Base-by-base conservation (phyloP, 2,113 vertebrate genomes). In the Falcunculus frontatus region DNA sequence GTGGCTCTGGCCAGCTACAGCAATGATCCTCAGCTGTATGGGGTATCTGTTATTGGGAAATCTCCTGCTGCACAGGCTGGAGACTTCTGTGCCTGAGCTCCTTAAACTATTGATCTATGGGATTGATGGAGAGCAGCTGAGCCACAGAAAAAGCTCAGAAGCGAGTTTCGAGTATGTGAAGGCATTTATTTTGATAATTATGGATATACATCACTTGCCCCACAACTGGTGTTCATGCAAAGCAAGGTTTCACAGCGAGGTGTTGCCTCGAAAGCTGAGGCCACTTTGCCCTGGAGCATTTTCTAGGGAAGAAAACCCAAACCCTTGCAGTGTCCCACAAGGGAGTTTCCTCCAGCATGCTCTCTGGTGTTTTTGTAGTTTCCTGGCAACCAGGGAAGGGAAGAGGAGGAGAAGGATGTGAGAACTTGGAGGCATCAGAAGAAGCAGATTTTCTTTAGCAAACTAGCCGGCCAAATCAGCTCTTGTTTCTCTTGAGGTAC, bases 341-440 rank as follows among this genome's bases (percentile, higher is more conserved):
- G n/a, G 32, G 81, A 20, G 16, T 73, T 96, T 68, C 79, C 63
- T 87, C 55, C 59, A 82, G 33, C 15, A 16, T 3, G 3, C 22
- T 68, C 50, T 81, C 68, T 2, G 2, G 26, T 86, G 13, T 91
- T 91, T 93, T 41, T 39, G 69, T 78, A 91, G 96, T 97, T 97
- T 89, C 95, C 50, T 93, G 89, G 95, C 80, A 97, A 97, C 96
- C 18, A 79, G 47, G 13, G 30, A 70, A 94, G 25, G 59, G 33
- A 80, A 76, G 19, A 52, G 37, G 39, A 44, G 62, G 67, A 85
- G 60, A 63, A 86, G 32, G 73, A 69, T 80, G 41, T 32, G n/a
- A 81, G 57, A 84, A 16, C 39, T 25, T 62, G 56, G 25, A 90
- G 33, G 21, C 21, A 84, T 78, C 79, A 90, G 87, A 91, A 90